Conservation (phyloP, 2,888 invertebrate genomes). For the Pollenia angustigena region DNA sequence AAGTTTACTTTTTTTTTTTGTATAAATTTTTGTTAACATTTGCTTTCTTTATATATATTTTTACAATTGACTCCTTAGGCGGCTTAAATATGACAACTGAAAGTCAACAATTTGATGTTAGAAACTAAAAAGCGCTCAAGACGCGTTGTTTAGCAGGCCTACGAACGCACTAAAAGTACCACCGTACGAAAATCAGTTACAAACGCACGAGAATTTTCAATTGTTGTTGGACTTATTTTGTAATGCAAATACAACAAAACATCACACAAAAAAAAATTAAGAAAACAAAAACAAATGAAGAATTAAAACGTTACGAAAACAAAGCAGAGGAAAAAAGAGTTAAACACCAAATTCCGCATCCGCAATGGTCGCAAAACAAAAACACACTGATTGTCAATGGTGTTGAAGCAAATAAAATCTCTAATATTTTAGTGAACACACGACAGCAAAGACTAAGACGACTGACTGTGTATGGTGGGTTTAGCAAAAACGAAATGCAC, state of each 20-base stretch:
- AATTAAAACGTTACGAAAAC: conserved; percentile 67
- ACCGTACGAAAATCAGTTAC: conserved; percentile 65
- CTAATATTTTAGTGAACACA: conserved; percentile 45
- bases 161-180: conserved; percentile 72
- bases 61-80: conserved; percentile 42
- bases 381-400: conserved; percentile 75
- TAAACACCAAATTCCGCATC: conserved; percentile 75
- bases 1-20: conserved; percentile 20
- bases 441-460: conserved; percentile 12
- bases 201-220: conserved; percentile 69
- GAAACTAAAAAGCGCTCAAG: conserved; percentile 64
- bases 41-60: conserved; percentile 10
- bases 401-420: conserved; percentile 68
- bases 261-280: conserved; percentile 16
- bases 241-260: conserved; percentile 43
- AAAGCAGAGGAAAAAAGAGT: conserved; percentile 62
- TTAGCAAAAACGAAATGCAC: conserved; percentile 10
- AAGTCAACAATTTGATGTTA: conserved; percentile 9
- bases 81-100: conserved; percentile 40
- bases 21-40: neutral
- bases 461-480: conserved; percentile 57
- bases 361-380: conserved; percentile 75
- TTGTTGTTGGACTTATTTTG: conserved; percentile 58
- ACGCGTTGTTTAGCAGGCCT: conserved; percentile 71
- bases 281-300: conserved; percentile 57